These are phyloP conservation scores for Halcyon senegalensis DNA, from an alignment of 2,113 vertebrate genomes.

Conservation along the genomic window DNA sequence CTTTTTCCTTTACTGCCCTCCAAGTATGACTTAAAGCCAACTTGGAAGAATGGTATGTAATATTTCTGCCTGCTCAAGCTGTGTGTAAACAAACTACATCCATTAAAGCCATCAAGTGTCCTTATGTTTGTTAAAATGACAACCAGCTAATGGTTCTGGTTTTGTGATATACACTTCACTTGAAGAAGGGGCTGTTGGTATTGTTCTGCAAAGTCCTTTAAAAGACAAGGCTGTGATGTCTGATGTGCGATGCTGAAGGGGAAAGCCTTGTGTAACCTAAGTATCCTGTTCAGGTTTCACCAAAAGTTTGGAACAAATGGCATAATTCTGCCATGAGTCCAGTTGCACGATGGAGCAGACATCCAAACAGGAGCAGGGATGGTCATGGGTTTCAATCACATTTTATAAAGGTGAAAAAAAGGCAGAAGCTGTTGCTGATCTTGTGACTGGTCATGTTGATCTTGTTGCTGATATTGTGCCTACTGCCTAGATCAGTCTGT, in stretches of 20 bases:
- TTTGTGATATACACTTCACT: neutral
- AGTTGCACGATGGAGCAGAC: neutral
- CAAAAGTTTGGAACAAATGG: neutral
- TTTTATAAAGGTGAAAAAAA: neutral
- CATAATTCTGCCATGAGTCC: neutral
- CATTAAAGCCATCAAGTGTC: neutral
- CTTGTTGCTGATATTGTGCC: neutral
- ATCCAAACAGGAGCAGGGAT: neutral
- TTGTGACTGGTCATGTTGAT: neutral
- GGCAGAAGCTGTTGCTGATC: neutral
- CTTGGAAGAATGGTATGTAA: neutral
- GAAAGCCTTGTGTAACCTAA: neutral
- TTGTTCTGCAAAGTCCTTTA: neutral
- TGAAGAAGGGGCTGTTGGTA: neutral
- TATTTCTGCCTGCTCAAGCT: neutral
- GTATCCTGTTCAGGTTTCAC: neutral
- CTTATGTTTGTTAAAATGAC: neutral
- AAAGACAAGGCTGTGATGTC: neutral
- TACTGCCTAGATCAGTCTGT: neutral
- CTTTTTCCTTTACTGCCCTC: neutral
- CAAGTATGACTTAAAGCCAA: neutral
- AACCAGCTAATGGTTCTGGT: neutral
- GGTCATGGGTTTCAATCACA: neutral
- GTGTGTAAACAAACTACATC: neutral
- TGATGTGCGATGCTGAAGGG: neutral